Evolutionary conservation across 2,888 invertebrate genomes (phyloP), one percentile per base, ranked within the genome.

Genomic region (Ormyrus labotus): DNA sequence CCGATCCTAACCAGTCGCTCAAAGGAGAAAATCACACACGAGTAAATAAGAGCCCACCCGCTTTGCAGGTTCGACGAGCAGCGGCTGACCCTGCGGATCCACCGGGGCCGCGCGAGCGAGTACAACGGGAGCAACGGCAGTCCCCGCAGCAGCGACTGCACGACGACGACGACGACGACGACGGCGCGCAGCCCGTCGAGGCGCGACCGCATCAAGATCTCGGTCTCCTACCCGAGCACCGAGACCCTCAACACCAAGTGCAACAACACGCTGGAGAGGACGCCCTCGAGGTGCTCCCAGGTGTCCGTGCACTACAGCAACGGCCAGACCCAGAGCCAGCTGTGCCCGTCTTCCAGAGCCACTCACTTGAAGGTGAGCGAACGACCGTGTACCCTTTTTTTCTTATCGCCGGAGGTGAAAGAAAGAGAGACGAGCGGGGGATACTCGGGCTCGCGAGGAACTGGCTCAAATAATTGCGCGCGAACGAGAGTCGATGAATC

Each of bases 1-100:
- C 34, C 34, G 34, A 3, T 34, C 3, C 34, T 34, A 34, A 34
- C 34, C 34, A 4, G 34, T 4, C 34, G 34, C 3, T 34, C 34
- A 34, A 34, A 34, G 34, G 34, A 34, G 34, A 34, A 34, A 34
- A 34, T 4, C 34, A 34, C 34, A 34, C 34, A 34, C 34, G 34
- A 53, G 61, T 67, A 19, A 50, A 7, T 7, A 53, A 9, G 53
- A 11, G 11, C 60, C 19, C 2, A 7, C 6, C 6, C 6, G 47
- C 45, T 73, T 34, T 95, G 92, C 87, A 94, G 97, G 48, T 97
- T 97, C 89, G 96, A 97, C 86, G 96, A 97, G 89, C 96, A 97
- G 90, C 94, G 97, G n/a, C 92, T 98, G 57, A 98, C 98, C 0
- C 91, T 98, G 81, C 93, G 98, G 84, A 97, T 98, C 85, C 98